phyloP scores from a whole-genome alignment of 2,888 invertebrate genomes.

The Lypha dubia region DNA sequence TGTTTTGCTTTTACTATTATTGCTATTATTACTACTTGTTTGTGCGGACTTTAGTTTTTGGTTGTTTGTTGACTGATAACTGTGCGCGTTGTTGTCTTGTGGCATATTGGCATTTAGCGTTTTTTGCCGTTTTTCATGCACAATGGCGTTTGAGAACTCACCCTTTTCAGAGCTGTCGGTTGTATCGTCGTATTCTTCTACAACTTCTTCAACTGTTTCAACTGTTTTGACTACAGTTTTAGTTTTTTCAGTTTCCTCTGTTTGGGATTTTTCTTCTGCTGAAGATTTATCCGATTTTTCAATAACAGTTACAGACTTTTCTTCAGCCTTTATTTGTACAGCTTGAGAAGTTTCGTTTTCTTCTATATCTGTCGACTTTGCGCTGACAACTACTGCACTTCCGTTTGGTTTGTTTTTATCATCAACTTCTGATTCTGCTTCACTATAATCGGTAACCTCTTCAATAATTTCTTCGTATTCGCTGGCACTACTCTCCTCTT shows the following conservation, averaged over 20 bases:
- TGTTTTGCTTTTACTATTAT: conserved; percentile 56
- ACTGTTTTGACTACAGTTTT: conserved; percentile 52
- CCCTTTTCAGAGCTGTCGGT: conserved; percentile 84
- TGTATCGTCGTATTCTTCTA: conserved; percentile 57
- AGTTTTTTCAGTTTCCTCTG: conserved; percentile 47
- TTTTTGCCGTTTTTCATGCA: conserved; percentile 86
- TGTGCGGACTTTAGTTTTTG: conserved; percentile 56
- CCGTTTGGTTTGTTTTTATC: conserved; percentile 55
- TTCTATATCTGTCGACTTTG: conserved; percentile 25
- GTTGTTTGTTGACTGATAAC: conserved; percentile 69
- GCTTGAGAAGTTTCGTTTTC: conserved; percentile 68
- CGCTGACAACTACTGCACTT: conserved; percentile 31
- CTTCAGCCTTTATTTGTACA: conserved; percentile 14
- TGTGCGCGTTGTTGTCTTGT: conserved; percentile 72
- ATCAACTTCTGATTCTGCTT: conserved; percentile 76
- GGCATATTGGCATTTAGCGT: conserved; percentile 80
- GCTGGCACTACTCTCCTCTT: conserved; percentile 80
- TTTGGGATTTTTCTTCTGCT: conserved; percentile 66
- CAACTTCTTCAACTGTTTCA: conserved; percentile 65
- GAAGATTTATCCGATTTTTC: background rate
- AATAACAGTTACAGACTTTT: conserved; percentile 13
- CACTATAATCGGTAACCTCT: conserved; percentile 81
- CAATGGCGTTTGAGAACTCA: conserved; percentile 90
- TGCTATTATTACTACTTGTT: conserved; percentile 64
- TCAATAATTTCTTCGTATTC: conserved; percentile 82